These are phyloP conservation scores for Gymnobelideus leadbeateri DNA, from an alignment of 2,113 vertebrate species.

Conservation along the genomic window DNA sequence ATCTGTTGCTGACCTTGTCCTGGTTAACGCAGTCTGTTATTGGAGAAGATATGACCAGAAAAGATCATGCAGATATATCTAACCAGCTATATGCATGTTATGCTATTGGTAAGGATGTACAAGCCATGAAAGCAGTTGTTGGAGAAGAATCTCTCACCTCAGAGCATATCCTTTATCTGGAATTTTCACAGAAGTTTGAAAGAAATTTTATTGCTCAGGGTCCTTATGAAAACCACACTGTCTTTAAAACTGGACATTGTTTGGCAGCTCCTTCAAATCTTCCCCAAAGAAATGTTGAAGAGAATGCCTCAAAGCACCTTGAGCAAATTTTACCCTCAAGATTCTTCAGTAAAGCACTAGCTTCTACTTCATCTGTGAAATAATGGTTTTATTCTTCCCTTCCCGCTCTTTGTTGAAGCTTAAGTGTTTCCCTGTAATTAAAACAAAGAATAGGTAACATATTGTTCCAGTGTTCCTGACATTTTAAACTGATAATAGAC, in stretches of 20 bases:
- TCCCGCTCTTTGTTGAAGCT: conserved; percentile 82
- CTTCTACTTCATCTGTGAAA: conserved; percentile 52
- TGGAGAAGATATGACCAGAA: conserved; percentile 93
- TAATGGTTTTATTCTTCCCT: conserved; percentile 74
- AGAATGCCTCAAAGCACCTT: too few species aligned
- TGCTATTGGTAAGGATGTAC: conserved; percentile 95
- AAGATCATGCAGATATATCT: conserved; percentile 92
- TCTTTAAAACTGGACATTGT: too few species aligned
- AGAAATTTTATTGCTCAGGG: conserved; percentile 96
- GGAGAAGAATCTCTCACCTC: conserved; percentile 95
- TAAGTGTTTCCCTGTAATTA: conserved; percentile 80
- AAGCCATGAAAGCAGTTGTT: conserved; percentile 97
- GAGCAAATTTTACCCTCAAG: too few species aligned
- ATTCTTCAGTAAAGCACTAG: too few species aligned
- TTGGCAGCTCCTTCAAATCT: too few species aligned
- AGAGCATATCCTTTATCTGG: conserved; percentile 94
- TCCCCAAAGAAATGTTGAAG: too few species aligned
- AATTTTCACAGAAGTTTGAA: conserved; percentile 97
- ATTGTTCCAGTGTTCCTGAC: conserved; percentile 79
- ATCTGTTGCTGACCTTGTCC: conserved; percentile 92
- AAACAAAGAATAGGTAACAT: conserved; percentile 80
- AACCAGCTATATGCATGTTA: conserved; percentile 96
- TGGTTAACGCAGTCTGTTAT: conserved; percentile 94
- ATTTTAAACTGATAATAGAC: conserved; percentile 78
- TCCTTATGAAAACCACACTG: conserved; percentile 52